Conservation (phyloP, 2,113 vertebrate species). For the Centropristis striata region DNA sequence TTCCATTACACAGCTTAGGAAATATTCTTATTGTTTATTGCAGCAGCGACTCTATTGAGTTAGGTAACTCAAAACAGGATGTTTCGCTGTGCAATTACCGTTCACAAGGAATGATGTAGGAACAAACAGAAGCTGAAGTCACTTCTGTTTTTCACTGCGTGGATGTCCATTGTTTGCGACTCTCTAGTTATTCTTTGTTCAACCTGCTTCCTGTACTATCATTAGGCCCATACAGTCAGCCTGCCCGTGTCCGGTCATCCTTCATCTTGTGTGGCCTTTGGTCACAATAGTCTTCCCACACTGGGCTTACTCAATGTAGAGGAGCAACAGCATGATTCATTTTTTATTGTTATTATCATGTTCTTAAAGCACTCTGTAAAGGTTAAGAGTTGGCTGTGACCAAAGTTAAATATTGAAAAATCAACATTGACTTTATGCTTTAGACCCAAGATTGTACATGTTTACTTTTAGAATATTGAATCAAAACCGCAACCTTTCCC, state of each 20-base stretch:
- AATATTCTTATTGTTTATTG: slow-evolving; percentile 77
- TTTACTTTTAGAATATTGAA: background rate
- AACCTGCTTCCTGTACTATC: slow-evolving; percentile 64
- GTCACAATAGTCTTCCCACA: slow-evolving; percentile 12
- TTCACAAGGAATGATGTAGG: slow-evolving; percentile 78
- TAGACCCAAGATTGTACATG: no score
- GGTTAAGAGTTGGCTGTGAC: background rate
- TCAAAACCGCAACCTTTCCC: background rate
- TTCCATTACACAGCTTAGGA: slow-evolving; percentile 74
- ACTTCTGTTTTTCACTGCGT: slow-evolving; percentile 53
- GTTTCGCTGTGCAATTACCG: slow-evolving; percentile 81
- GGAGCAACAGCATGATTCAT: background rate
- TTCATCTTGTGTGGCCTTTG: slow-evolving; percentile 29
- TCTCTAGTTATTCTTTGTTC: slow-evolving; percentile 69
- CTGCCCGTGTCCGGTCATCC: slow-evolving; percentile 30
- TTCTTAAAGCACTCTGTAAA: background rate
- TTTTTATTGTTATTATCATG: background rate
- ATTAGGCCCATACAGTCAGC: slow-evolving; percentile 49
- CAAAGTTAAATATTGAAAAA: background rate
- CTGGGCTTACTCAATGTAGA: background rate
- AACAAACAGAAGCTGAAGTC: slow-evolving; percentile 79
- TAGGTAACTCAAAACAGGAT: slow-evolving; percentile 84
- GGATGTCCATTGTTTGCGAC: slow-evolving; percentile 73
- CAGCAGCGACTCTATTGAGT: slow-evolving; percentile 78
- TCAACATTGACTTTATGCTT: background rate